Percentiles rank a stretch among this genome's conserved stretches.
Conservation (phyloP, 2,797 vertebrate genomes). For the Betta splendens region DNA sequence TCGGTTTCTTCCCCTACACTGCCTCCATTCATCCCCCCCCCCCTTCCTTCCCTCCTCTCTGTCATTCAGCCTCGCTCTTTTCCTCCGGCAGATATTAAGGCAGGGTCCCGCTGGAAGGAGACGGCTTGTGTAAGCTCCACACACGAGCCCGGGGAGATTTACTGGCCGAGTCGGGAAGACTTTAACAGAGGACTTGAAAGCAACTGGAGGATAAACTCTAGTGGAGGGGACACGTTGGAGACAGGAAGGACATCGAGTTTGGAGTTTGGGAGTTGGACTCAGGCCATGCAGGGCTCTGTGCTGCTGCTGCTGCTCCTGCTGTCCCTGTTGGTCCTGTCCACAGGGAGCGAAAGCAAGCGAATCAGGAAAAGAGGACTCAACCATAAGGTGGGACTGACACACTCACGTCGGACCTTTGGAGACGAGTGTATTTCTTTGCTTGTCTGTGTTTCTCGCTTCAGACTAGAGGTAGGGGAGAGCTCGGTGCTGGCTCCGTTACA, state of each 20-base stretch:
- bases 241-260: conserved; percentile 19
- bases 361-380: conserved; percentile 81
- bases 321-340: conserved; percentile 72
- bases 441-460: not conserved
- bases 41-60: conserved; percentile 40
- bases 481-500: conserved; percentile 44
- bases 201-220: conserved; percentile 19
- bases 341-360: conserved; percentile 68
- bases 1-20: conserved; percentile 41
- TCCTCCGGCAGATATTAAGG: conserved; percentile 56
- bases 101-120: conserved; percentile 59
- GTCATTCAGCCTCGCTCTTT: conserved; percentile 56
- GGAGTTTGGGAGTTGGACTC: conserved; percentile 33
- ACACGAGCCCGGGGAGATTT: conserved; percentile 59
- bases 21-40: conserved; percentile 52
- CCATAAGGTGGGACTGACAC: conserved; percentile 77
- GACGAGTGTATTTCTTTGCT: not conserved
- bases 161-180: conserved; percentile 39
- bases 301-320: conserved; percentile 72
- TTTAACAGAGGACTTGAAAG: conserved; percentile 21
- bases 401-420: conserved; percentile 24
- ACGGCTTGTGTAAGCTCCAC: conserved; percentile 69
- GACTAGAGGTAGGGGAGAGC: conserved; percentile 45
- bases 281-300: conserved; percentile 68
- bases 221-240: conserved; percentile 32